Evolutionary conservation across 2,113 vertebrate genomes (phyloP).

Genomic region (Prionailurus viverrinus): DNA sequence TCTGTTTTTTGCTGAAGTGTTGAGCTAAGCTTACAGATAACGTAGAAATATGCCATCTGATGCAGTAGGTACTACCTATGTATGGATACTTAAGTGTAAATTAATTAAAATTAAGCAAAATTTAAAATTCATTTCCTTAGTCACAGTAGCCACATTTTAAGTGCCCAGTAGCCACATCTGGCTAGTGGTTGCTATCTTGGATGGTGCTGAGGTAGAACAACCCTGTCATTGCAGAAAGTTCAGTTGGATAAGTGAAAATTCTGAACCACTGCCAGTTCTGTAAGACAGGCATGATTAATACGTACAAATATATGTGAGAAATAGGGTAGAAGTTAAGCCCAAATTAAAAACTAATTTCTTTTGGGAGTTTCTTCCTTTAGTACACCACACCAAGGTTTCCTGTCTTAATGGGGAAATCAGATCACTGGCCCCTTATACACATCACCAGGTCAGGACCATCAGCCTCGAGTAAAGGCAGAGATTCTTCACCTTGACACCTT

Average conservation of each 20-base stretch:
- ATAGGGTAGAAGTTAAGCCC: background rate
- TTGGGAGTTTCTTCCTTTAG: background rate
- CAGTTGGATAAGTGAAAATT: background rate
- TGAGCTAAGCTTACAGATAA: background rate
- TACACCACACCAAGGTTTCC: background rate
- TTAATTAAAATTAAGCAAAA: slow-evolving; percentile 20
- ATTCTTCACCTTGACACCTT: background rate
- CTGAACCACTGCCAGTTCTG: background rate
- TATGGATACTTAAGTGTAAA: background rate
- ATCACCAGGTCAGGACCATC: background rate
- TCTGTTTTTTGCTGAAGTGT: background rate
- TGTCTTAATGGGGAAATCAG: background rate
- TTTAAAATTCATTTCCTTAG: slow-evolving; percentile 10
- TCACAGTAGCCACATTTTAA: background rate
- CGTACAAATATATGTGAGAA: background rate
- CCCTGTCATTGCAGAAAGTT: background rate
- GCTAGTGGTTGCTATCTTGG: background rate
- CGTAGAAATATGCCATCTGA: background rate
- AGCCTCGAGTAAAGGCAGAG: background rate
- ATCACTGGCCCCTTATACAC: background rate
- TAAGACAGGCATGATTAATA: background rate
- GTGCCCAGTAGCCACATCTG: background rate
- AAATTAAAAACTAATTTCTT: background rate
- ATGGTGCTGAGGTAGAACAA: background rate
- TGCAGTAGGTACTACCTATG: background rate